phyloP scores from a whole-genome alignment of 1,140 invertebrate species.

The Drosophila persimilis region DNA sequence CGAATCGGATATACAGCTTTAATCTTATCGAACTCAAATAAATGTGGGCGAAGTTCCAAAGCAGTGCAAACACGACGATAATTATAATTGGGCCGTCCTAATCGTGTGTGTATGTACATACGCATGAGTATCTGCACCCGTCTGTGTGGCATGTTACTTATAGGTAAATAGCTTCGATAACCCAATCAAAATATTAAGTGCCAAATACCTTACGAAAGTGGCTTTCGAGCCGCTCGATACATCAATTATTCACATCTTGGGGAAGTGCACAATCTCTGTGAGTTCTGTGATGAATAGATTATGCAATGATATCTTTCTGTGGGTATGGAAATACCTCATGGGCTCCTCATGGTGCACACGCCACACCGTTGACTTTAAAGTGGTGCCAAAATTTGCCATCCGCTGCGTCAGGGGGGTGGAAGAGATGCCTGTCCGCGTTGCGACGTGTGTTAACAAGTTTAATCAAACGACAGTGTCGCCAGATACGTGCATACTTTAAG shows the following conservation, averaged over 20 bases:
- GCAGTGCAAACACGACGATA: constrained; percentile 29
- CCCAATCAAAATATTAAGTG: constrained; percentile 59
- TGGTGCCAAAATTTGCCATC: constrained; percentile 34
- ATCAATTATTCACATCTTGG: constrained; percentile 53
- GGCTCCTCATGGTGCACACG: not conserved
- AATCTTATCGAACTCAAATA: constrained; percentile 39
- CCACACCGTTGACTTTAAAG: constrained; percentile 39
- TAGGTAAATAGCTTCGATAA: constrained; percentile 29
- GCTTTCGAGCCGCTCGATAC: constrained; percentile 15
- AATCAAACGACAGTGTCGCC: constrained; percentile 75
- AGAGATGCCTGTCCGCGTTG: constrained; percentile 3
- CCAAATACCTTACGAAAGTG: constrained; percentile 36
- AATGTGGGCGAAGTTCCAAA: constrained; percentile 7
- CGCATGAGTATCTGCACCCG: constrained; percentile 2
- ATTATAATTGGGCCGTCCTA: constrained; percentile 23
- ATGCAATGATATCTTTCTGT: constrained; percentile 48
- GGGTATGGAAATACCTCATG: constrained; percentile 25
- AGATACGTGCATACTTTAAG: constrained; percentile 72
- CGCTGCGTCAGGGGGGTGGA: constrained; percentile 9
- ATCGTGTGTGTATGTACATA: constrained; percentile 15
- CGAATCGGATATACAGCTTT: constrained; percentile 14
- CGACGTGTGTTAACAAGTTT: constrained; percentile 71
- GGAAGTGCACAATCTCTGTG: not conserved
- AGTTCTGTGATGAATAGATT: constrained; percentile 34
- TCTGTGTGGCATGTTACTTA: not conserved